Conservation (phyloP, 2,797 vertebrate genomes). For the Pangasius larnaudii region DNA sequence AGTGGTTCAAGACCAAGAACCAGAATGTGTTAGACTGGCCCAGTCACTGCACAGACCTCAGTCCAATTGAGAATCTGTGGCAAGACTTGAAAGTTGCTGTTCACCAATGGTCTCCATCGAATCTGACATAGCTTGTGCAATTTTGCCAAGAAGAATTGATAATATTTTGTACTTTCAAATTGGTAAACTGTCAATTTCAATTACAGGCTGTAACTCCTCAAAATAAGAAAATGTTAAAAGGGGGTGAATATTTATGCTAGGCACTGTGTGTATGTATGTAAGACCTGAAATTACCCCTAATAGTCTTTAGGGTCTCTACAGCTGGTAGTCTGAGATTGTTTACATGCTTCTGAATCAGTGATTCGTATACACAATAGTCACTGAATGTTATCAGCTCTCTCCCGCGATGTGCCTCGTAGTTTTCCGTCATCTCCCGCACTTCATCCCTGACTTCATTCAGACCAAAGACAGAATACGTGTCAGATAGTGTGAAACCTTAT, state of each 20-base stretch:
- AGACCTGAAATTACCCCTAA: slow-evolving; percentile 37
- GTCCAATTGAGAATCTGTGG: not conserved
- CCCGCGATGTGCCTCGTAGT: slow-evolving; percentile 53
- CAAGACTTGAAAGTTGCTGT: not conserved
- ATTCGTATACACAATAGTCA: slow-evolving; percentile 53
- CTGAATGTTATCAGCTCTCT: slow-evolving; percentile 59
- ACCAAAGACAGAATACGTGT: not conserved
- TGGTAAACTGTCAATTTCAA: not conserved
- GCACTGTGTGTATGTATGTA: not conserved
- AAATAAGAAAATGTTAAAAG: not conserved
- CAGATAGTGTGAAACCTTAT: not conserved
- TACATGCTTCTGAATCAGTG: slow-evolving; percentile 49
- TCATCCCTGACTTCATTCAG: slow-evolving; percentile 40
- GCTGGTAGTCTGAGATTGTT: slow-evolving; percentile 47
- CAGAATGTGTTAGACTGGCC: not conserved
- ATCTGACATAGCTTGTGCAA: not conserved
- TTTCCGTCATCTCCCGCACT: slow-evolving; percentile 41
- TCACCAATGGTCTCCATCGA: not conserved
- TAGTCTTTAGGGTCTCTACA: slow-evolving; percentile 36
- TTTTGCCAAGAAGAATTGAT: not conserved
- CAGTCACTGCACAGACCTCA: not conserved
- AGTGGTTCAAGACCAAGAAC: not conserved
- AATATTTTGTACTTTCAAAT: not conserved
- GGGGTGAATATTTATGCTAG: not conserved
- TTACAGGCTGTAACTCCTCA: not conserved